A percentile compares a stretch with the other conserved stretches of the same genome.
Evolutionary conservation across 1,140 invertebrate genomes (phyloP).

Genomic region (Liolophura sinensis): DNA sequence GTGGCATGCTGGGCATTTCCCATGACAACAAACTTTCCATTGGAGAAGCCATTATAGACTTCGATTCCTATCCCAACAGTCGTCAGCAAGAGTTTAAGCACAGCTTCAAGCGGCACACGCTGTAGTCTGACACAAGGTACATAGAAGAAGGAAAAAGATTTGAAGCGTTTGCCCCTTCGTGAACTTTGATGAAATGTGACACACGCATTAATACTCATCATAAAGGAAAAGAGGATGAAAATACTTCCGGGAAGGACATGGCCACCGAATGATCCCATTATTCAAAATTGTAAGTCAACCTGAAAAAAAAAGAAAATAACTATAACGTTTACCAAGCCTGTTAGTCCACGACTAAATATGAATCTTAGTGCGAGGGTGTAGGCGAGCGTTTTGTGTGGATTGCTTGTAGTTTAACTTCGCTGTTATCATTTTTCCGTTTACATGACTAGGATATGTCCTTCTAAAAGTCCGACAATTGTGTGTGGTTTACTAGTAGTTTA

Average conservation of each 20-base stretch:
- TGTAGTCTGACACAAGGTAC: constrained; percentile 34
- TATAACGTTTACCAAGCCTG: too few species aligned
- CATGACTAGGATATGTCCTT: too few species aligned
- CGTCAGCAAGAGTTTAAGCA: constrained; percentile 54
- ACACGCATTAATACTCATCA: constrained; percentile 28
- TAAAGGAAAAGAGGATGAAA: constrained; percentile 57
- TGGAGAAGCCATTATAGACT: constrained; percentile 49
- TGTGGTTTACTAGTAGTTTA: too few species aligned
- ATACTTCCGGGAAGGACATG: constrained; percentile 63
- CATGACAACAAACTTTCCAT: constrained; percentile 53
- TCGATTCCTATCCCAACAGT: constrained; percentile 55
- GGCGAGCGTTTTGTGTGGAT: too few species aligned
- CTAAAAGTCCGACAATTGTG: too few species aligned
- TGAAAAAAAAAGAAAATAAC: too few species aligned
- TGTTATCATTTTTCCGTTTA: too few species aligned
- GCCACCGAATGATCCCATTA: constrained; percentile 61
- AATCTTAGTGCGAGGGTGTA: too few species aligned
- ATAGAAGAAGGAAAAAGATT: constrained; percentile 44
- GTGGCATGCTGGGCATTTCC: constrained; percentile 64
- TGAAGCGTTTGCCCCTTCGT: constrained; percentile 37
- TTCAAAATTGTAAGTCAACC: neutral
- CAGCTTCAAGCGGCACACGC: constrained; percentile 51
- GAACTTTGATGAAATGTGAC: constrained; percentile 44
- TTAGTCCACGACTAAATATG: too few species aligned
- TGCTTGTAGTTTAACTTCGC: too few species aligned